Percentiles rank a stretch among this genome's conserved stretches.
Conservation (phyloP, 2,113 vertebrate species). For the Gambusia holbrooki region DNA sequence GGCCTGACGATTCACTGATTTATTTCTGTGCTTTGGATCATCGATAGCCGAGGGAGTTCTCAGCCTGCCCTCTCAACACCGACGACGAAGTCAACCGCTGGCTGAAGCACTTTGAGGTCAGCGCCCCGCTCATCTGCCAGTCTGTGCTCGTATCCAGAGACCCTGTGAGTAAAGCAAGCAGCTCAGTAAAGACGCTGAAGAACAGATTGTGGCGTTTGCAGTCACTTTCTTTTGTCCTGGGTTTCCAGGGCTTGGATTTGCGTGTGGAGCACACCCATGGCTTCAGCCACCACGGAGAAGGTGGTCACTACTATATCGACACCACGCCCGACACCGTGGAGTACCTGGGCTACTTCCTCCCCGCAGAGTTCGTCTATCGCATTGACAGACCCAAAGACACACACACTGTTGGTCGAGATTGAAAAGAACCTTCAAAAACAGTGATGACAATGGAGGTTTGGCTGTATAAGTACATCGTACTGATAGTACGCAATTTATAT, state of each 20-base stretch:
- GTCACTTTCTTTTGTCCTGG: constrained; percentile 3
- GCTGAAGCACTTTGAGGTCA: constrained; percentile 93
- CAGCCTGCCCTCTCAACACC: constrained; percentile 87
- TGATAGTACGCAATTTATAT: neutral
- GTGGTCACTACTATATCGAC: constrained; percentile 95
- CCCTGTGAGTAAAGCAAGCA: constrained; percentile 83
- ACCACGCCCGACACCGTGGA: constrained; percentile 90
- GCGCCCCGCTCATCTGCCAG: constrained; percentile 91
- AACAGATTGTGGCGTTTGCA: neutral
- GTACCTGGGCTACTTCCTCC: constrained; percentile 91
- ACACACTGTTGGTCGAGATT: constrained; percentile 85
- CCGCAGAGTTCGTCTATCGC: constrained; percentile 90
- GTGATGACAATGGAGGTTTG: neutral
- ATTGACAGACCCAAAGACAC: constrained; percentile 89
- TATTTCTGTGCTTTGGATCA: constrained; percentile 23
- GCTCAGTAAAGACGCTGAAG: neutral
- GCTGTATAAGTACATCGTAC: neutral
- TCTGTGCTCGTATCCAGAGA: constrained; percentile 94
- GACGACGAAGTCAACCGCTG: constrained; percentile 90
- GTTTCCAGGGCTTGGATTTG: constrained; percentile 89
- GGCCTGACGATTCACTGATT: neutral
- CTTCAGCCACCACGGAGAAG: constrained; percentile 94
- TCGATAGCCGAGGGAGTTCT: constrained; percentile 90
- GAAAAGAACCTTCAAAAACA: constrained; percentile 7
- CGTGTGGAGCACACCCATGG: constrained; percentile 94